Evolutionary conservation across 2,888 invertebrate species (phyloP).

Genomic region (Eupsilia transversa): DNA sequence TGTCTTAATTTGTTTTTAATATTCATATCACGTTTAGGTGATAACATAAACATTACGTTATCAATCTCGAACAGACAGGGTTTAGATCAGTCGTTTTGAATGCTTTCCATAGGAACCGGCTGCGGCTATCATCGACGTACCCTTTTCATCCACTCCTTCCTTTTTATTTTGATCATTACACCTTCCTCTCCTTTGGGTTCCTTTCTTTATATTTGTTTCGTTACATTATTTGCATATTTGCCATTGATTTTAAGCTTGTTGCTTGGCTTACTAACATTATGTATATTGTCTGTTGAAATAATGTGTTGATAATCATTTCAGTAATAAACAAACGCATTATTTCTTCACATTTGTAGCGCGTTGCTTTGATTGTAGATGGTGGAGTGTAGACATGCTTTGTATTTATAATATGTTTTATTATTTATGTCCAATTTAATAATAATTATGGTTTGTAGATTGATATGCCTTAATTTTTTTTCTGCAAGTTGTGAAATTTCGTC

Average conservation of each 20-base stretch:
- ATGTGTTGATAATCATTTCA: conserved; percentile 56
- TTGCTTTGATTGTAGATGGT: conserved; percentile 65
- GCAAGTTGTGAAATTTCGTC: conserved; percentile 48
- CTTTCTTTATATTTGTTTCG: conserved; percentile 83
- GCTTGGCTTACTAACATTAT: conserved; percentile 79
- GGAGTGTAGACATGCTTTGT: conserved; percentile 66
- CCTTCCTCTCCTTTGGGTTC: conserved; percentile 78
- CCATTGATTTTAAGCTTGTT: conserved; percentile 71
- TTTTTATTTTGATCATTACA: conserved; percentile 75
- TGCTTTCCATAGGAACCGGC: conserved; percentile 85
- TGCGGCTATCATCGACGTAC: conserved; percentile 89
- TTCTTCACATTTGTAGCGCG: conserved; percentile 67
- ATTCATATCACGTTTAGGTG: conserved; percentile 48
- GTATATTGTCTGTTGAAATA: conserved; percentile 73
- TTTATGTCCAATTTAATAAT: conserved; percentile 59
- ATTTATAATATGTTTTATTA: conserved; percentile 60
- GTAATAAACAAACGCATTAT: conserved; percentile 54
- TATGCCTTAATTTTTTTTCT: conserved; percentile 63
- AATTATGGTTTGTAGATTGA: conserved; percentile 67
- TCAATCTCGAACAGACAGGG: conserved; percentile 56
- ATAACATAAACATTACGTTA: conserved; percentile 41
- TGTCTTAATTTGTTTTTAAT: conserved; percentile 47
- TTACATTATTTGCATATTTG: conserved; percentile 82
- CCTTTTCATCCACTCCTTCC: conserved; percentile 82
- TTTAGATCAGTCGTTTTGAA: conserved; percentile 69